Evolutionary conservation across 2,888 invertebrate species (phyloP).

Genomic region (Stenodema calcarata): DNA sequence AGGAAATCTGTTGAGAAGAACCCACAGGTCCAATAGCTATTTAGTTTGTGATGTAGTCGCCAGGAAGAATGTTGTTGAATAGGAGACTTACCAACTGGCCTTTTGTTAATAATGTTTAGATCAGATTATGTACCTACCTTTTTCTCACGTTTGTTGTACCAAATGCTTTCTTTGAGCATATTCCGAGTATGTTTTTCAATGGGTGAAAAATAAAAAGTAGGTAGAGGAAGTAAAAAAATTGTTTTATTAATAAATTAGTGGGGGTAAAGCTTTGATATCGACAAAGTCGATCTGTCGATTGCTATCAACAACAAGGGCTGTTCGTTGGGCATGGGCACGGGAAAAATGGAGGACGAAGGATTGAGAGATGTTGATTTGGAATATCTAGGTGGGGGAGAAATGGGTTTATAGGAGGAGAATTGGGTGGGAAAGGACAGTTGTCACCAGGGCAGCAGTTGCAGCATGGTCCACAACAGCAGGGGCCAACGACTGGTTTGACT

Average conservation of each 20-base stretch:
- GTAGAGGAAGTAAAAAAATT: neutral
- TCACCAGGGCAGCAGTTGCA: neutral
- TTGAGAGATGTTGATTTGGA: neutral
- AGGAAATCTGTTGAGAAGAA: no score
- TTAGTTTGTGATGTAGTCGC: no score
- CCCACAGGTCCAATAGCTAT: no score
- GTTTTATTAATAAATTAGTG: conserved; percentile 23
- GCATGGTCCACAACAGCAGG: neutral
- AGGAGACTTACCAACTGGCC: no score
- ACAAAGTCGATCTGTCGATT: neutral
- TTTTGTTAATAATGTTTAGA: no score
- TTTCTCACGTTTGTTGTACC: no score
- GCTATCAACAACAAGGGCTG: neutral
- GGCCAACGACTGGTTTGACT: neutral
- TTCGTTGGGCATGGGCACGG: neutral
- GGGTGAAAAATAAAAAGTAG: neutral
- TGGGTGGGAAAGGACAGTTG: neutral
- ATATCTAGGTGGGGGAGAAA: neutral
- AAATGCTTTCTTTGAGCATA: no score
- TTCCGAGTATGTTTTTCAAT: no score
- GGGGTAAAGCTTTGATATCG: neutral
- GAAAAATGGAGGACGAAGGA: neutral
- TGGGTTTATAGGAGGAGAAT: neutral
- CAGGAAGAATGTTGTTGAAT: no score
- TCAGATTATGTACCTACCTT: no score